Evolutionary conservation across 2,113 vertebrate species (phyloP).

Genomic region (Rhinolophus ferrumequinum): DNA sequence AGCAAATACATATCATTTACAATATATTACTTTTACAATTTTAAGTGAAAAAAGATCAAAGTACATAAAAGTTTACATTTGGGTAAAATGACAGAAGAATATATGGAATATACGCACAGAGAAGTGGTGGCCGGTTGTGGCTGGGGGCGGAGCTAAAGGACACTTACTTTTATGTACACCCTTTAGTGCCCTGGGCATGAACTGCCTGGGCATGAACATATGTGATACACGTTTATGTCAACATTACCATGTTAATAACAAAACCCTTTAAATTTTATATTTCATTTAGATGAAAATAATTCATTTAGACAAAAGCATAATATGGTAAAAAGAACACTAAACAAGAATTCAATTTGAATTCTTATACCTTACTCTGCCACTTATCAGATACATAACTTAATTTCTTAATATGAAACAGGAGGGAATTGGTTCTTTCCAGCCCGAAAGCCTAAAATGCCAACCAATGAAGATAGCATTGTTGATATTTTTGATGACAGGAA

Average conservation of each 20-base stretch:
- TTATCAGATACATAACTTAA: neutral
- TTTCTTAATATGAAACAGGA: neutral
- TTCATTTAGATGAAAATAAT: neutral
- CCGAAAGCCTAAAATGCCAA: neutral
- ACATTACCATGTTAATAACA: neutral
- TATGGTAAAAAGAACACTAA: neutral
- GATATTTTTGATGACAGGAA: neutral
- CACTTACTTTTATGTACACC: neutral
- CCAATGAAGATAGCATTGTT: neutral
- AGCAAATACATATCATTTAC: neutral
- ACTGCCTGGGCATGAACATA: neutral
- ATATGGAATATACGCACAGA: neutral
- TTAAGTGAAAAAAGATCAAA: neutral
- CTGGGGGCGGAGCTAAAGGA: neutral
- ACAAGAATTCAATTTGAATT: neutral
- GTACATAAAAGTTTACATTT: neutral
- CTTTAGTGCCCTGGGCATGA: neutral
- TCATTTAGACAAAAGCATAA: neutral
- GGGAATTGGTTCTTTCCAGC: neutral
- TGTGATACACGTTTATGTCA: neutral
- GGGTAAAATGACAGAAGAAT: neutral
- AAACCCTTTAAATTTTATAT: neutral
- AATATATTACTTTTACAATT: neutral
- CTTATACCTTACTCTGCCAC: neutral
- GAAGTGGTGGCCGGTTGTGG: neutral